Evolutionary conservation across 2,888 invertebrate genomes (phyloP).

Genomic region (Dugesia japonica): DNA sequence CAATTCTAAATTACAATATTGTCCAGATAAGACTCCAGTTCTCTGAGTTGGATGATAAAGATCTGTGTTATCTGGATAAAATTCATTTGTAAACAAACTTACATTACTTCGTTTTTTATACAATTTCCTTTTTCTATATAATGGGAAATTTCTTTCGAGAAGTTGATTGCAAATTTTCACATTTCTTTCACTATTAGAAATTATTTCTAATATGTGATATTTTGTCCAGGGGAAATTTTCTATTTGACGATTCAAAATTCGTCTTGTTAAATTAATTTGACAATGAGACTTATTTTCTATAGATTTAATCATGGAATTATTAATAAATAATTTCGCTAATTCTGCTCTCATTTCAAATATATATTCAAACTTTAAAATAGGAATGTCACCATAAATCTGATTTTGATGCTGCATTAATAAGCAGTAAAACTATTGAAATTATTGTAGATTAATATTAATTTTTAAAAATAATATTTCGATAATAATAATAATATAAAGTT

Average conservation of each 20-base stretch:
- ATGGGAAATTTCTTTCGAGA: not conserved
- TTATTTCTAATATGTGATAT: not conserved
- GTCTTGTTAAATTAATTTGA: not conserved
- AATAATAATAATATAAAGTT: no score
- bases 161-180: conserved; percentile 3
- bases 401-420: not conserved
- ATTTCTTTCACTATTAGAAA: not conserved
- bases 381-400: not conserved
- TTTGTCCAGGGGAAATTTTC: conserved; percentile 7
- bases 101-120: not conserved
- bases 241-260: conserved; percentile 13
- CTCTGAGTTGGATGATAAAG: not conserved
- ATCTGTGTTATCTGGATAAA: not conserved
- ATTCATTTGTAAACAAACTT: not conserved
- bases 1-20: not conserved
- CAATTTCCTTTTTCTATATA: not conserved
- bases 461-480: no score
- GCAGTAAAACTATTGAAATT: not conserved
- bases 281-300: not conserved
- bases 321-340: not conserved
- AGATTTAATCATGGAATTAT: not conserved
- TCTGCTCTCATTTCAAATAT: not conserved
- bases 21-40: not conserved
- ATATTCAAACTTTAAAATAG: not conserved
- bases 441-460: no score